Evolutionary conservation across 2,113 vertebrate genomes (phyloP), one percentile per base, ranked within the genome.

Genomic region (Chauna torquata): DNA sequence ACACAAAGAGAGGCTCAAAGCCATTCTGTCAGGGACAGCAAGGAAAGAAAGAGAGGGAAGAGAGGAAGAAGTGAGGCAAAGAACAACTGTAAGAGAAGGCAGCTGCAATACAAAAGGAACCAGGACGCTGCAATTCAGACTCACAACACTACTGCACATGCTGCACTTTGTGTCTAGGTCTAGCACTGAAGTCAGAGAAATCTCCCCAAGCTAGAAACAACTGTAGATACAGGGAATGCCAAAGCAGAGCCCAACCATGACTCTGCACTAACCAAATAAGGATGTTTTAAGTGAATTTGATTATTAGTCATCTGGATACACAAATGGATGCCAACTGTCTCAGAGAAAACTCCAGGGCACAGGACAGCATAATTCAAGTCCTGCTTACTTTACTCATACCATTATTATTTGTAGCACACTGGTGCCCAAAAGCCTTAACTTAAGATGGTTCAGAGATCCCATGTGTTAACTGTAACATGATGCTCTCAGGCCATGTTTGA

Each of bases 1-100:
- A 98, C 90, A 98, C 98, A 98, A 98, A 98, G 90, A 98, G 92
- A 94, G 97, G 97, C 97, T 98, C 97, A 97, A 97, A 98, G 84
- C 97, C 98, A 97, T 97, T 98, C 98, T 98, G 95, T 92, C 94
- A 97, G 66, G 91, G 91, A 88, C 91, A 92, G 86, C 74, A 61
- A 92, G 79, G 92, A 82, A 92, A 86, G 78, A 94, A 64, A 97
- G 61, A 86, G 78, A 97, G 44, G 94, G 65, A 75, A 93, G 89
- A 96, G 90, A 91, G 92, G 92, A 96, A 82, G 83, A 94, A 94
- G 76, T 94, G 79, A 96, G 81, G 88, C 69, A 92, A 77, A 87
- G 86, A 77, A 75, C 1, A 30, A 71, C 61, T 20, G 47, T 61
- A 92, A 89, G 87, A 82, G 89, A 82, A 88, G 87, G 59, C 8